A percentile compares a stretch with the other conserved stretches of the same genome.
phyloP scores from a whole-genome alignment of 2,888 invertebrate genomes.

The Lordiphosa andalusiaca region DNA sequence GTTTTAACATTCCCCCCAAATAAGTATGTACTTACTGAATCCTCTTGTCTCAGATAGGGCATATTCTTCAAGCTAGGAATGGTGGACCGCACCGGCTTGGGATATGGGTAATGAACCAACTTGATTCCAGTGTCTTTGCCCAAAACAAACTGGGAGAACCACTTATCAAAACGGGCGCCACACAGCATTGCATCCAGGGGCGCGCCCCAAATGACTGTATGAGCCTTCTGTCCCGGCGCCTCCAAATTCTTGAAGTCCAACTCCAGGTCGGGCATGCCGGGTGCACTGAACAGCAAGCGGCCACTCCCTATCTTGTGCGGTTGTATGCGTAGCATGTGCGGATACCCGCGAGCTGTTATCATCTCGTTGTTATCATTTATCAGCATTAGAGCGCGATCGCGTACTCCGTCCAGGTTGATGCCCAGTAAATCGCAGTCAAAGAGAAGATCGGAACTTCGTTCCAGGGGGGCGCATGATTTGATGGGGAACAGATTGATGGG shows the following conservation, averaged over 20 bases:
- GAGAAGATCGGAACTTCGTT: slow-evolving; percentile 35
- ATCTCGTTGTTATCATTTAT: slow-evolving; percentile 70
- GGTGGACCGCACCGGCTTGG: slow-evolving; percentile 69
- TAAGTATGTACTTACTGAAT: slow-evolving; percentile 56
- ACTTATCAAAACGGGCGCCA: slow-evolving; percentile 86
- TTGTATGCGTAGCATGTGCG: slow-evolving; percentile 69
- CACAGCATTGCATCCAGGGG: slow-evolving; percentile 85
- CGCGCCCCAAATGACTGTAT: slow-evolving; percentile 83
- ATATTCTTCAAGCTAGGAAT: slow-evolving; percentile 66
- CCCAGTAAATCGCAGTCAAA: slow-evolving; percentile 74
- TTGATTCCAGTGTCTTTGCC: slow-evolving; percentile 81
- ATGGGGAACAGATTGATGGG: slow-evolving; percentile 72
- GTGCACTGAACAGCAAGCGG: slow-evolving; percentile 82
- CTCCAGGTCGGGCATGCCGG: slow-evolving; percentile 82
- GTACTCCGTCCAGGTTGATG: slow-evolving; percentile 55
- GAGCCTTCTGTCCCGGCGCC: slow-evolving; percentile 62
- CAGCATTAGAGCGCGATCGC: slow-evolving; percentile 77
- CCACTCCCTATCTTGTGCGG: slow-evolving; percentile 74
- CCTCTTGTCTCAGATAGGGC: slow-evolving; percentile 58
- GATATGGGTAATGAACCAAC: slow-evolving; percentile 84
- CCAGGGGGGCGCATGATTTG: slow-evolving; percentile 74
- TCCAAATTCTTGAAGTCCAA: slow-evolving; percentile 79
- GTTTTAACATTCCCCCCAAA: neutral
- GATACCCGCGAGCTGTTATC: slow-evolving; percentile 76
- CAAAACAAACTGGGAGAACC: slow-evolving; percentile 83